Base-by-base conservation (phyloP, 1,140 invertebrate species). In the Vanessa tameamea region DNA sequence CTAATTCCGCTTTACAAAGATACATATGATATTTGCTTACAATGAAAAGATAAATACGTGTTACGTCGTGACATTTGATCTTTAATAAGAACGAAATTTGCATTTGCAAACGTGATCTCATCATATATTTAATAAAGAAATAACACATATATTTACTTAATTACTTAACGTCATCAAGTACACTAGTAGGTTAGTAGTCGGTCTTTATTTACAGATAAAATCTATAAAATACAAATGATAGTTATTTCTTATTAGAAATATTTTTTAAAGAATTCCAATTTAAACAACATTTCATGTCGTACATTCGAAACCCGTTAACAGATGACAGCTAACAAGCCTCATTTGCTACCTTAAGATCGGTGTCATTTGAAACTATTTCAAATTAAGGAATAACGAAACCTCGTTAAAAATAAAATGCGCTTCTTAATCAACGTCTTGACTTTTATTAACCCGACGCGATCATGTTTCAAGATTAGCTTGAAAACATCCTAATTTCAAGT, bases 401-500 rank as follows among this genome's bases (percentile, higher is more conserved):
- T 80, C 73, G 72, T 81, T 82, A 80, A 83, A 82, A 85, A 78
- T 76, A 64, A 77, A 82, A 82, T 72, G 69, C 64, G 73, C 68
- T 66, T 77, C 76, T 86, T 86, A 86, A 84, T 84, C 81, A 81
- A 74, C 53, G 69, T 76, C 55, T 55, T 71, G 78, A 79, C 82
- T 72, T 86, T 84, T 78, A 83, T 79, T 83, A 77, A 67, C 68
- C 67, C 69, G 67, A 68, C 69, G 61, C 63, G 80, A 85, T 85
- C 75, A 75, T 65, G 64, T 59, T 64, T 74, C 51, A 48, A 82
- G 82, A 83, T 85, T 81, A 81, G 64, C 69, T 76, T 59, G 78
- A 81, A 83, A 51, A 64, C 50, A 73, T 65, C 55, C 71, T 57
- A 31, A 47, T 66, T 55, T 68, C 47, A 50, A 73, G 37, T 9